Conservation (phyloP, 2,797 vertebrate genomes). For the Enteromius anoplus region DNA sequence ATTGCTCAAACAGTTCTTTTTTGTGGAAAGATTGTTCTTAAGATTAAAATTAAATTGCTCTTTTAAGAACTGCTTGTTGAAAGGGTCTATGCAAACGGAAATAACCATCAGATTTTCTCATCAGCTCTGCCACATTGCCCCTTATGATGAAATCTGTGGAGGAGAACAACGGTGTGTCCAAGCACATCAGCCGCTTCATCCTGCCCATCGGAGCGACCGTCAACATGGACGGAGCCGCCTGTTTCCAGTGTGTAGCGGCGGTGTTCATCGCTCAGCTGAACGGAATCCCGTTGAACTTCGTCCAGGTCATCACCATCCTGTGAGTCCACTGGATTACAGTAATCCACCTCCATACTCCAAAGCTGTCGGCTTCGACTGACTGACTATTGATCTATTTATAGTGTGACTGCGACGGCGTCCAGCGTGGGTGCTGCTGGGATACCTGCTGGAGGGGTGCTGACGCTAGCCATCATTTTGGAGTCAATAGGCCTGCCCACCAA, state of each 20-base stretch:
- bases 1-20: not conserved
- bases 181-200: conserved; percentile 91
- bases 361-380: not conserved
- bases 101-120: not conserved
- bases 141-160: conserved; percentile 94
- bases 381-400: conserved; percentile 57
- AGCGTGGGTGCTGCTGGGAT: conserved; percentile 92
- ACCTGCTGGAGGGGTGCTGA: conserved; percentile 87
- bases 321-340: conserved; percentile 69
- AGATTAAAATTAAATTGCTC: not conserved
- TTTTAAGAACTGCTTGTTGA: not conserved
- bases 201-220: conserved; percentile 90
- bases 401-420: conserved; percentile 89
- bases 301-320: conserved; percentile 90
- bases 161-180: conserved; percentile 86
- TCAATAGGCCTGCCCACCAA: conserved; percentile 84
- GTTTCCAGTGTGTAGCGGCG: conserved; percentile 89
- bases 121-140: conserved; percentile 86
- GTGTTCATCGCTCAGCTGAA: conserved; percentile 93
- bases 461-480: conserved; percentile 89
- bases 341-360: not conserved
- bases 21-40: not conserved
- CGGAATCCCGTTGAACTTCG: conserved; percentile 76
- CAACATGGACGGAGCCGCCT: conserved; percentile 92
- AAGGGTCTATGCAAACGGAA: not conserved